phyloP scores from a whole-genome alignment of 2,888 invertebrate genomes.

The Xestia c-nigrum region DNA sequence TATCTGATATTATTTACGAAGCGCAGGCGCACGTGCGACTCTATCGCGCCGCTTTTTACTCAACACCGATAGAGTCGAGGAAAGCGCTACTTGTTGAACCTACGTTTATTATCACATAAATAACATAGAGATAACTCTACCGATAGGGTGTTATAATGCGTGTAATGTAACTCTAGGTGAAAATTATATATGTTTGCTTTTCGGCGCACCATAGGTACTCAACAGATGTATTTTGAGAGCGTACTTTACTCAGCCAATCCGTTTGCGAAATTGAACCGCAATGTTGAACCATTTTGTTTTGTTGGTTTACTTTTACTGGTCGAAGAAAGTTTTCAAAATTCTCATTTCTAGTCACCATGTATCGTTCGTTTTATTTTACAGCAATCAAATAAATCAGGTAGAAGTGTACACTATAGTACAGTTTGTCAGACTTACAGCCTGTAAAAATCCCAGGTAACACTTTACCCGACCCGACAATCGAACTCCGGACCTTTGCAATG shows the following conservation, averaged over 20 bases:
- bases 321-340: background rate
- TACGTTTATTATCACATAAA: conserved; percentile 40
- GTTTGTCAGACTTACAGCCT: too few species aligned
- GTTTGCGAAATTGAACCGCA: background rate
- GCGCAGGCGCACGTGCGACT: conserved; percentile 60
- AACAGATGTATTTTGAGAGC: background rate
- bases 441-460: background rate
- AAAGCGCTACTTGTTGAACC: conserved; percentile 42
- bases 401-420: background rate
- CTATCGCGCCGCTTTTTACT: conserved; percentile 56
- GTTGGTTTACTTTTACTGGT: background rate
- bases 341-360: background rate
- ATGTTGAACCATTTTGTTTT: background rate
- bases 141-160: background rate
- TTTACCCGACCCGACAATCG: background rate
- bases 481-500: background rate
- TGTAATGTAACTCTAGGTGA: background rate
- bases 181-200: background rate
- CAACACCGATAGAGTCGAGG: conserved; percentile 22
- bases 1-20: conserved; percentile 54
- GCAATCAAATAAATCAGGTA: background rate
- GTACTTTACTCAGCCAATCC: background rate
- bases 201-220: too few species aligned
- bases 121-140: conserved; percentile 14
- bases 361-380: background rate